Percentiles rank a stretch among this genome's conserved stretches.
Conservation (phyloP, 2,888 invertebrate genomes). For the Ceratothoa steindachneri region DNA sequence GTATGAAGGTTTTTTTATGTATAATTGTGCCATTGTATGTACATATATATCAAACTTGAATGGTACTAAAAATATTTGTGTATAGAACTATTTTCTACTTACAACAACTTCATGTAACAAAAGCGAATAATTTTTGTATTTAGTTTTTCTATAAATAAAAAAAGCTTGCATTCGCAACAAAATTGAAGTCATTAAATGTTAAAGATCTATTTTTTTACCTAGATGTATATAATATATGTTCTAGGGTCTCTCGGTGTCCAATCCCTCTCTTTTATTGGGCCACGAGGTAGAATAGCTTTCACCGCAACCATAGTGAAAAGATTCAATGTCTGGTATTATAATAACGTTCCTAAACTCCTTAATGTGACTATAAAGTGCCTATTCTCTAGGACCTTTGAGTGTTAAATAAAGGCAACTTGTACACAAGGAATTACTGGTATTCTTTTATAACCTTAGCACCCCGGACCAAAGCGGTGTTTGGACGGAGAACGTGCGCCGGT, state of each 20-base stretch:
- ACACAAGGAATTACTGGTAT: too few relatives aligned
- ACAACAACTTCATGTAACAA: neutral
- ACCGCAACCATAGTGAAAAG: neutral
- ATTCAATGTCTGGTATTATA: neutral
- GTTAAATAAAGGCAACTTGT: slow-evolving; percentile 10
- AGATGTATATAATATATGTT: neutral
- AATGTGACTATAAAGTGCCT: slow-evolving; percentile 12
- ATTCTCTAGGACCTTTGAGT: neutral
- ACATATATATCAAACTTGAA: neutral
- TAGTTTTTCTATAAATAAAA: neutral
- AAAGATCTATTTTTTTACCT: neutral
- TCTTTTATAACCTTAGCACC: too few relatives aligned
- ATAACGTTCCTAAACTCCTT: slow-evolving; percentile 3
- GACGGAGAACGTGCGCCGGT: too few relatives aligned
- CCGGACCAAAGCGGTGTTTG: too few relatives aligned
- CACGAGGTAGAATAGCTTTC: neutral
- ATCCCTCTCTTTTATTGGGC: neutral
- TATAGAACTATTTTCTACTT: neutral
- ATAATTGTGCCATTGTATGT: neutral
- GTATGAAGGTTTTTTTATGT: neutral
- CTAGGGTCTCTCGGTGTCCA: neutral
- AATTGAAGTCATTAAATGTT: neutral
- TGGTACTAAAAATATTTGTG: neutral
- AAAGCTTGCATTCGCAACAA: neutral
- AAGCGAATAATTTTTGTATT: neutral